Conservation (phyloP, 2,797 vertebrate species). For the Sebastes ruberrimus region DNA sequence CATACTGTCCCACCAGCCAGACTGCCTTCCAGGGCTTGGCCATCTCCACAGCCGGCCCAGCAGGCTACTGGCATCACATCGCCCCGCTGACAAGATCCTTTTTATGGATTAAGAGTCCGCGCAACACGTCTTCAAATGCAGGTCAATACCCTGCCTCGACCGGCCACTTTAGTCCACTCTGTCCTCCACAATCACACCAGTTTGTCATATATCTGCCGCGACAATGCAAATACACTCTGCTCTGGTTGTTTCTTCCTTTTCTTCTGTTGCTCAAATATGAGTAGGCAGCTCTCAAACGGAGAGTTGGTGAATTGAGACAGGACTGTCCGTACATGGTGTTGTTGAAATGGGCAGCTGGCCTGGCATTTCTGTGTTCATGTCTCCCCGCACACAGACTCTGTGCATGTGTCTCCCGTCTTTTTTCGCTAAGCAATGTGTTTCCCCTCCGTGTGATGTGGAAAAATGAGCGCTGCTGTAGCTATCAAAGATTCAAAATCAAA, state of each 20-base stretch:
- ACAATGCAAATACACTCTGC: conserved; percentile 13
- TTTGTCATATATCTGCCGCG: conserved; percentile 19
- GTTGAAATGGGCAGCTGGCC: conserved; percentile 42
- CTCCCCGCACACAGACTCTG: not conserved
- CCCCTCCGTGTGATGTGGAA: conserved; percentile 33
- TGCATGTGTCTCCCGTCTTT: conserved; percentile 33
- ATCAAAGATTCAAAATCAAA: conserved; percentile 59
- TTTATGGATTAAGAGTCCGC: conserved; percentile 69
- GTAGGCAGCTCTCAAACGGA: conserved; percentile 25
- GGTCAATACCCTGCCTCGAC: conserved; percentile 59
- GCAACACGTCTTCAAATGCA: conserved; percentile 66
- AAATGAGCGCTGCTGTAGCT: conserved; percentile 40
- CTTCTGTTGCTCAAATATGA: conserved; percentile 17
- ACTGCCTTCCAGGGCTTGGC: conserved; percentile 76
- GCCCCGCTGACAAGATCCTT: conserved; percentile 71
- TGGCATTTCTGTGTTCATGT: conserved; percentile 37
- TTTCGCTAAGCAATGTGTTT: conserved; percentile 26
- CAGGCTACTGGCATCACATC: conserved; percentile 72
- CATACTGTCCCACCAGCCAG: conserved; percentile 79
- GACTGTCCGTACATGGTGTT: conserved; percentile 22
- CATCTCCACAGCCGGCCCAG: conserved; percentile 68
- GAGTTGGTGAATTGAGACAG: conserved; percentile 32
- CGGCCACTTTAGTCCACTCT: conserved; percentile 31
- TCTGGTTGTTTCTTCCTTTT: not conserved
- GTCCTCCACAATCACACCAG: not conserved